Percentiles rank a stretch among this genome's conserved stretches.
Conservation (phyloP, 1,140 invertebrate species). For the Andricus grossulariae region DNA sequence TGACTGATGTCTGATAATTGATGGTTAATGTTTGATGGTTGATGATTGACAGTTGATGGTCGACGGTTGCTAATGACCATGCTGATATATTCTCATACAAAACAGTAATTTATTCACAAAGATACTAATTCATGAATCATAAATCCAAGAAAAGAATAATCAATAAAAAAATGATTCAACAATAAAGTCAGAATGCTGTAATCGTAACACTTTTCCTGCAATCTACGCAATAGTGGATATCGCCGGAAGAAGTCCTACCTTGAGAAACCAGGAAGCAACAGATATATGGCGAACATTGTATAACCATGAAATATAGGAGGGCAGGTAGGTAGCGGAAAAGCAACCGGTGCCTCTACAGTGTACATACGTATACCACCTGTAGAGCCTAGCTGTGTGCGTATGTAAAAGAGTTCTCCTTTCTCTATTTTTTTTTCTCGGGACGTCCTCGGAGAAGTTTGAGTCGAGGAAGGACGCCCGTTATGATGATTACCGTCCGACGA, state of each 20-base stretch:
- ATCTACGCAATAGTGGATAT: not conserved
- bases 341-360: not conserved
- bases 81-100: too few species aligned
- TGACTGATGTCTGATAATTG: too few species aligned
- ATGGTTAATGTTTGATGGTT: too few species aligned
- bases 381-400: slow-evolving; percentile 37
- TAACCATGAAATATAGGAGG: too few species aligned
- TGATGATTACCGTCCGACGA: slow-evolving; percentile 64
- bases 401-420: slow-evolving; percentile 33
- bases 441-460: slow-evolving; percentile 42
- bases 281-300: not conserved
- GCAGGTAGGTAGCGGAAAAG: not conserved
- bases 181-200: not conserved
- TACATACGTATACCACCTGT: not conserved
- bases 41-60: too few species aligned
- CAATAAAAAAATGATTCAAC: not conserved
- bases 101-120: not conserved
- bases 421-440: not conserved
- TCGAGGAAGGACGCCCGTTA: slow-evolving; percentile 63
- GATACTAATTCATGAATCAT: not conserved
- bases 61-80: too few species aligned
- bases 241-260: slow-evolving; percentile 44
- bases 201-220: not conserved
- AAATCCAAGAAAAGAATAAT: not conserved
- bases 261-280: slow-evolving; percentile 45